phyloP scores from a whole-genome alignment of 2,888 invertebrate species.

The Thymelicus lineola region DNA sequence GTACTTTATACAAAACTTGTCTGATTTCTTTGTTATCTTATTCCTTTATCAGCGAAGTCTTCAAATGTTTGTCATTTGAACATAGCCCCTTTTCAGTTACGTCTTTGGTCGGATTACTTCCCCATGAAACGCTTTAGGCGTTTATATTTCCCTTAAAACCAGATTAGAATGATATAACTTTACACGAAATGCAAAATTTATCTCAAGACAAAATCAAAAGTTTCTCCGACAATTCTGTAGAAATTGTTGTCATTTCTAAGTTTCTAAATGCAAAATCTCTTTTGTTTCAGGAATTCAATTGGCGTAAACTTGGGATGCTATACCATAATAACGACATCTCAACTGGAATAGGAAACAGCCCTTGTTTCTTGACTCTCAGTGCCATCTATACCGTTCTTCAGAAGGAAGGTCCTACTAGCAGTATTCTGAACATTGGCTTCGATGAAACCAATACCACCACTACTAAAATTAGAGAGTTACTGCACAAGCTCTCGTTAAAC shows the following conservation, averaged over 20 bases:
- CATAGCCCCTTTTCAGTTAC: neutral
- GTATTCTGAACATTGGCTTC: constrained; percentile 85
- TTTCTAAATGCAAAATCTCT: neutral
- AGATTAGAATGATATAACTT: neutral
- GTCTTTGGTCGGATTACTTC: neutral
- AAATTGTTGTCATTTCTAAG: neutral
- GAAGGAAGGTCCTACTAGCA: constrained; percentile 73
- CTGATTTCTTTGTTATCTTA: neutral
- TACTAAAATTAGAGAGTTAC: constrained; percentile 84
- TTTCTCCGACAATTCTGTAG: neutral
- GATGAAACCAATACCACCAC: constrained; percentile 86
- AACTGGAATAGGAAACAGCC: constrained; percentile 88
- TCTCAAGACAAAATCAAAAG: neutral
- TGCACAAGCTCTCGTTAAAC: constrained; percentile 85
- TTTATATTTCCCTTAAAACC: neutral
- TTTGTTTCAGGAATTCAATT: constrained; percentile 87
- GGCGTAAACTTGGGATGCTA: constrained; percentile 89
- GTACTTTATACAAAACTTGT: neutral
- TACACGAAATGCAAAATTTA: neutral
- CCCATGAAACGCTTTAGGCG: neutral
- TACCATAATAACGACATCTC: constrained; percentile 89
- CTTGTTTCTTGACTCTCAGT: constrained; percentile 91
- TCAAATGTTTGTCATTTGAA: neutral
- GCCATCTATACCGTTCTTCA: constrained; percentile 85
- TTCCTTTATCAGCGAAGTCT: neutral